Percentiles rank a stretch among this genome's conserved stretches.
Conservation (phyloP, 2,113 vertebrate genomes). For the Rhodinocichla rosea region DNA sequence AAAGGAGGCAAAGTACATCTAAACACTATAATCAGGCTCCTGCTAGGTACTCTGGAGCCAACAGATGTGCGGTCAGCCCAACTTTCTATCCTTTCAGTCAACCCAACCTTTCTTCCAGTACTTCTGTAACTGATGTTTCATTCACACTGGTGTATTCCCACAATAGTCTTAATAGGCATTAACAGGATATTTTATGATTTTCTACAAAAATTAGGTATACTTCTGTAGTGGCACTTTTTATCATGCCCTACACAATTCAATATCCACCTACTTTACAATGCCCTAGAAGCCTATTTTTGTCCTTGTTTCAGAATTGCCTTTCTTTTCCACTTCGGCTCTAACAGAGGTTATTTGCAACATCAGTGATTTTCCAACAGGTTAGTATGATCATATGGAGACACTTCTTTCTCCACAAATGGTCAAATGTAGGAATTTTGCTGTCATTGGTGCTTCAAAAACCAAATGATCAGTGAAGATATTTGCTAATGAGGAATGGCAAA, state of each 20-base stretch:
- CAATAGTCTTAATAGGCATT: background rate
- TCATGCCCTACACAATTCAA: background rate
- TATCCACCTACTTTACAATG: background rate
- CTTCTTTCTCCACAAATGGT: background rate
- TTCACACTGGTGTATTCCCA: background rate
- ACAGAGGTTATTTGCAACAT: background rate
- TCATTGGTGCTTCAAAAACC: background rate
- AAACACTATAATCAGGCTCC: background rate
- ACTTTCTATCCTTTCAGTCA: background rate
- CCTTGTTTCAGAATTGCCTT: background rate
- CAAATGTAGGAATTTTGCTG: background rate
- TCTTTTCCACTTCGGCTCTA: background rate
- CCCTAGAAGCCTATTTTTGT: background rate
- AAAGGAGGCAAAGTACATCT: background rate
- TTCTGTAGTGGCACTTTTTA: background rate
- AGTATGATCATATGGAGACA: background rate
- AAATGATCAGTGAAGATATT: background rate
- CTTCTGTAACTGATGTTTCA: background rate
- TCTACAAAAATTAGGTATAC: background rate
- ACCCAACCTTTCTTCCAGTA: background rate
- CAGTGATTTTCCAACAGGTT: background rate
- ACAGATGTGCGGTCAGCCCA: background rate
- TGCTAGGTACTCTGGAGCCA: background rate
- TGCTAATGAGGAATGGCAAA: background rate
- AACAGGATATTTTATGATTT: background rate